Base-by-base conservation (phyloP, 2,888 invertebrate genomes). In the Cheilosia grossa region DNA sequence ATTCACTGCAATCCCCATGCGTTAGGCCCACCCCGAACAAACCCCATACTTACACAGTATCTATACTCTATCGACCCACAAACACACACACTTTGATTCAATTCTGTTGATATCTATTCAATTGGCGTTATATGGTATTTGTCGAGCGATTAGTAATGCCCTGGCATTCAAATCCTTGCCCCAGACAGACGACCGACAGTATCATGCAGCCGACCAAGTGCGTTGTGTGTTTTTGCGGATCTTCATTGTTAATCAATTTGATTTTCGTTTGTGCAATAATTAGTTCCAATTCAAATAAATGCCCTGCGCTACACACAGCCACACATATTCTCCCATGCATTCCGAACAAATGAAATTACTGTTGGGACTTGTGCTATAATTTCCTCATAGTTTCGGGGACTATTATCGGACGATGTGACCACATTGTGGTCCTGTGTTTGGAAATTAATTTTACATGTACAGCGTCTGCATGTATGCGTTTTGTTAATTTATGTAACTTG, bases 211-310 rank as follows among this genome's bases (percentile, higher is more conserved):
- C 2, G n/a, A 7, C 6, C 9, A 3, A 54, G 17, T n/a, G 7
- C 19, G 72, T 67, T 63, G 58, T 73, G 33, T 78, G 77, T 73
- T 74, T 79, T 73, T 80, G 75, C 27, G 70, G 83, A 37, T 67
- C 70, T 70, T 85, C 75, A 80, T 85, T 85, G 83, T 85, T 80
- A 85, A 85, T 80, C 83, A 85, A 85, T 85, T 85, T 75, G 66
- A 85, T 80, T 85, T 80, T 80, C 80, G 80, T 80, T 70, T 70
- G 74, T 61, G 63, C 79, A 63, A 69, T 83, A 69, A 83, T 74
- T 74, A 83, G 79, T 74, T 83, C 63, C 19, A 64, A 64, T 79
- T 58, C 82, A 83, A 79, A 79, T 79, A 83, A 82, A 72, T 72
- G 78, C 54, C 4, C 7, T 33, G 42, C 56, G 6, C 13, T n/a